Percentiles rank a stretch among this genome's conserved stretches.
Conservation (phyloP, 2,113 vertebrate species). For the Pogonocichla stellata region DNA sequence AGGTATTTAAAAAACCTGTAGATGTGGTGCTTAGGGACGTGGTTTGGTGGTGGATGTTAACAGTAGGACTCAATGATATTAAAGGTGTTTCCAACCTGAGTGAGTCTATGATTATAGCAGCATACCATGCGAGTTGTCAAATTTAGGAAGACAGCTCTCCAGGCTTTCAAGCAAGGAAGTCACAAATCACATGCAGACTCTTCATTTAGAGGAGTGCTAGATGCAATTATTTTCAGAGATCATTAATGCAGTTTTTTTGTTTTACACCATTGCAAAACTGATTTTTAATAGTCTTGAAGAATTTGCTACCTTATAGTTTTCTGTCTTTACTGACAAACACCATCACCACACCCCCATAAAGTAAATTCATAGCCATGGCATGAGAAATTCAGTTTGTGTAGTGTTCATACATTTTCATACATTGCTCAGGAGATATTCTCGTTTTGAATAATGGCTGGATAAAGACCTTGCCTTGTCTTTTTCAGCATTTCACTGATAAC, state of each 20-base stretch:
- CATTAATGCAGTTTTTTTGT: not conserved
- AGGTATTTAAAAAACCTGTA: not conserved
- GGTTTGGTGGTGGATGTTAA: not conserved
- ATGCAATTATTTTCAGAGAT: not conserved
- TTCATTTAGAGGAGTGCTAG: not conserved
- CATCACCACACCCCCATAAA: not conserved
- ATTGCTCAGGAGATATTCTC: not conserved
- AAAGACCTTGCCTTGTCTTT: not conserved
- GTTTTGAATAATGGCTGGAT: not conserved
- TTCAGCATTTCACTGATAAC: not conserved
- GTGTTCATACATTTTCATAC: not conserved
- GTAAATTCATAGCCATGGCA: not conserved
- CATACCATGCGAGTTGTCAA: not conserved
- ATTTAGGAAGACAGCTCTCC: not conserved
- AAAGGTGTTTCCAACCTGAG: not conserved
- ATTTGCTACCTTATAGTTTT: not conserved
- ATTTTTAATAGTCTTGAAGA: not conserved
- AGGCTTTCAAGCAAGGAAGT: not conserved
- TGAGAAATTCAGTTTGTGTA: not conserved
- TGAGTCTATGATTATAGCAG: not conserved
- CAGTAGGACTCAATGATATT: not conserved
- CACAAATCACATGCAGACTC: not conserved
- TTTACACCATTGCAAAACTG: not conserved
- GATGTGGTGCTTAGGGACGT: not conserved
- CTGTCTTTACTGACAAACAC: not conserved